Percentiles rank a stretch among this genome's conserved stretches.
phyloP scores from a whole-genome alignment of 92 coral and sea anemone genomes.

The Nematostella vectensis region DNA sequence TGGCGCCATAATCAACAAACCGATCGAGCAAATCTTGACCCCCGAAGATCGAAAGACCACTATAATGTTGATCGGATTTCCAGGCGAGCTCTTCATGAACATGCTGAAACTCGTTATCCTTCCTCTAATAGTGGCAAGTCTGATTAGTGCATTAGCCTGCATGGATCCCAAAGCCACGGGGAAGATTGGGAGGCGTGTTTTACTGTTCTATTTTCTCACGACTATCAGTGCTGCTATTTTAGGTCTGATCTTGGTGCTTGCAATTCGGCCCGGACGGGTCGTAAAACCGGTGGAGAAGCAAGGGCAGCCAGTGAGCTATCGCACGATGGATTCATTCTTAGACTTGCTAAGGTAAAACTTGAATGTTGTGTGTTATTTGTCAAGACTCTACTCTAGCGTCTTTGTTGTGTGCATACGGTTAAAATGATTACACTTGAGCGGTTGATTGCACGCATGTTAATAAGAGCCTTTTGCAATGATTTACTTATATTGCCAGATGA shows the following conservation, averaged over 20 bases:
- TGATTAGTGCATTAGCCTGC: constrained; percentile 73
- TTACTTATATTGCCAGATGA: no score
- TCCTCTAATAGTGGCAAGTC: constrained; percentile 77
- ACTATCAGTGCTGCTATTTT: constrained; percentile 65
- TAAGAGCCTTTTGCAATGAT: no score
- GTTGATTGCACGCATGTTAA: no score
- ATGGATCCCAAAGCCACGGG: constrained; percentile 80
- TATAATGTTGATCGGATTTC: constrained; percentile 68
- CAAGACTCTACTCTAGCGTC: no score
- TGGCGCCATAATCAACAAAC: constrained; percentile 55
- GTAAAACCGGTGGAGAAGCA: constrained; percentile 21
- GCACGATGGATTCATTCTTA: constrained; percentile 52
- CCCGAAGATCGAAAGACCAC: constrained; percentile 60
- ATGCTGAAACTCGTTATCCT: constrained; percentile 78
- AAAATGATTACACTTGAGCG: no score
- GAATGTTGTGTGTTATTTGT: no score
- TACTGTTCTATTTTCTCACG: constrained; percentile 67
- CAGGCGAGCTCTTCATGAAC: constrained; percentile 81
- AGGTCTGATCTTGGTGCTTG: constrained; percentile 59
- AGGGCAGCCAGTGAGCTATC: constrained; percentile 8
- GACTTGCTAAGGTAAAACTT: constrained; percentile 47
- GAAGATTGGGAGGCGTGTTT: constrained; percentile 71
- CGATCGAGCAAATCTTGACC: constrained; percentile 46
- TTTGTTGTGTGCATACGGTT: no score
- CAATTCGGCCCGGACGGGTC: constrained; percentile 58